Evolutionary conservation across 2,797 vertebrate species (phyloP), one percentile per base, ranked within the genome.

Genomic region (Arnoldichthys spilopterus): DNA sequence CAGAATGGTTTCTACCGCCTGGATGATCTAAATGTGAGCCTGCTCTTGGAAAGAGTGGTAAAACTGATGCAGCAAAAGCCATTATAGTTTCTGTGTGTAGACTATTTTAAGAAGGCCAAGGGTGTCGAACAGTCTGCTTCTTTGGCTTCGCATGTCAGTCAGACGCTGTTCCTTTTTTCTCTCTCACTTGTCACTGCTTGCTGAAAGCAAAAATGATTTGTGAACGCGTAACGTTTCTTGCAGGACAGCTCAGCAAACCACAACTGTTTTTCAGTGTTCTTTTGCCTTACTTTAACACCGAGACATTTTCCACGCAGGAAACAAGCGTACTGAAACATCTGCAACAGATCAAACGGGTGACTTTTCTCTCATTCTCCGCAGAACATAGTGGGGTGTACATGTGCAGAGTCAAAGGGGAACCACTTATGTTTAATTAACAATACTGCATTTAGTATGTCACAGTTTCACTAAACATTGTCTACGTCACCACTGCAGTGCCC

Each of bases 221-320:
- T 78, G 54, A 74, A 13, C 45, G 40, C 47, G 16, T 40, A 61
- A 59, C 2, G 43, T 43, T 78, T 62, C 74, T 37, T 30, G 28
- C 69, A 68, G 76, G 51, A 72, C 69, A 75, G 53, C 74, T 61
- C 26, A 54, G 74, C 63, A 43, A 81, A 77, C 79, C 79, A 67
- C 79, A 76, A 72, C 51, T 51, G 28, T 63, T 78, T 72, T 72
- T 72, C 53, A 26, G 12, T 24, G 76, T 69, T 80, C 20, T 47
- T 82, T 77, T 47, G 32, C 43, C 13, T 40, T 45, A 62, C 20
- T 62, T 20, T 59, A 67, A 76, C 26, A 53, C 16, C 51, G 45
- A 75, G 70, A 73, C 63, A 69, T n/a, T 70, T 76, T 75, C 68
- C 70, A 82, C 30, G 71, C 73, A 85, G 84, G 81, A 85, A 83